Evolutionary conservation across 2,888 invertebrate species (phyloP), one percentile per base, ranked within the genome.

Genomic region (Merodon equestris): DNA sequence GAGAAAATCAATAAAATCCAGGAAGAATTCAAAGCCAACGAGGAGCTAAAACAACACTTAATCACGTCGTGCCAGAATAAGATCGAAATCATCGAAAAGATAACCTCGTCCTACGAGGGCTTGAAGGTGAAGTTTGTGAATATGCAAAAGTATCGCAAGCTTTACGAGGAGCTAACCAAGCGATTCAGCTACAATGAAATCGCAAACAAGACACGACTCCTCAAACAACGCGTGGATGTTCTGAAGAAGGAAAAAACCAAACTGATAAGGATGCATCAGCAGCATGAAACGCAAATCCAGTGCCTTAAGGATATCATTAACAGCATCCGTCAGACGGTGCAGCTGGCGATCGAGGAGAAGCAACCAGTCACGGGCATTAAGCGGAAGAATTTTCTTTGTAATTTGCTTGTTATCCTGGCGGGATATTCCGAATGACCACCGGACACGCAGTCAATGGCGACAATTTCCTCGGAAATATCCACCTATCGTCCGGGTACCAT

Each of bases 401-500:
- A 92, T 56, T 86, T 92, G 42, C 87, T 88, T 82, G 83, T 83
- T 9, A 85, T 89, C 1, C 82, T 89, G 0, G 84, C 86, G 38
- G 73, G 79, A 82, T 44, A 84, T 82, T 1, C 82, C 0, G 81
- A 83, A 0, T 84, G 86, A 1, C 90, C 91, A 48, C 0, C 66
- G 0, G 79, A 82, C 0, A 84, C 86, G 0, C 90, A 91, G 56
- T 86, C 87, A 0, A 68, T 84, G 40, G 85, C 85, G 14, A 85
- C 89, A 1, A 84, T 88, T 19, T 84, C 85, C 1, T 85, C 85
- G 0, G 82, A 83, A 1, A 83, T 85, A 0, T 90, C 90, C 42
- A 88, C 92, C 17, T 93, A 94, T 82, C 89, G 90, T 54, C 91
- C 91, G 81, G 93, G 93, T 10, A 93, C 93, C 85, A 90, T 93